Percentiles rank a stretch among this genome's conserved stretches.
Evolutionary conservation across 2,888 invertebrate genomes (phyloP).

Genomic region (Girardia tigrina): DNA sequence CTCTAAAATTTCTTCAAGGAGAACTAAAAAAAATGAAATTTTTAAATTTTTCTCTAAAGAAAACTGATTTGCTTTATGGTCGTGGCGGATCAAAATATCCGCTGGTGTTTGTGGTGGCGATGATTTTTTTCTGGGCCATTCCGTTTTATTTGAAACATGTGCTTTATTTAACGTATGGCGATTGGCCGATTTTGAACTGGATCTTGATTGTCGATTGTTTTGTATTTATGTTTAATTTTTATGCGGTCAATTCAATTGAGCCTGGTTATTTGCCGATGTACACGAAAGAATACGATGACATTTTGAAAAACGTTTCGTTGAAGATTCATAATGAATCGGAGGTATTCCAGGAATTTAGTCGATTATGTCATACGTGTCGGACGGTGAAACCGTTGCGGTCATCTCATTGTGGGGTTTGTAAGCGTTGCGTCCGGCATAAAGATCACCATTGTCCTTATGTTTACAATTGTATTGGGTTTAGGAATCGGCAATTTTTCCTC

Average conservation of each 20-base stretch:
- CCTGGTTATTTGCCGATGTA: slow-evolving; percentile 36
- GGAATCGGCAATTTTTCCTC: slow-evolving; percentile 57
- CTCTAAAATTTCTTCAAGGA: neutral
- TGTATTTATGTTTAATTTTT: slow-evolving; percentile 82
- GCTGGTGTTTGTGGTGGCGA: neutral
- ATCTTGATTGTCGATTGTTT: slow-evolving; percentile 77
- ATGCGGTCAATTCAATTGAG: slow-evolving; percentile 60
- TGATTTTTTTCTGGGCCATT: slow-evolving; percentile 25
- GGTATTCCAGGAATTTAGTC: slow-evolving; percentile 41
- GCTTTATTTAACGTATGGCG: slow-evolving; percentile 25
- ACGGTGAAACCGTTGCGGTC: slow-evolving; percentile 72
- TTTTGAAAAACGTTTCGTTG: neutral
- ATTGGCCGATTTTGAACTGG: slow-evolving; percentile 63
- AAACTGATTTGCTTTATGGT: slow-evolving; percentile 7
- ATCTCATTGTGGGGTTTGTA: slow-evolving; percentile 79
- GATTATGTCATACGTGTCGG: slow-evolving; percentile 76
- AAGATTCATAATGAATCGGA: neutral
- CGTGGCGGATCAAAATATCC: slow-evolving; percentile 3
- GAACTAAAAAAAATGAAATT: neutral
- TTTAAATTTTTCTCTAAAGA: neutral
- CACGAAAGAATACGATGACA: slow-evolving; percentile 35
- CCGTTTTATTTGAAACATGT: slow-evolving; percentile 15
- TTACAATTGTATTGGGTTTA: slow-evolving; percentile 78
- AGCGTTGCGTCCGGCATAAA: slow-evolving; percentile 72
- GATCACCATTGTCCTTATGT: slow-evolving; percentile 90